These are phyloP conservation scores for Mythimna lalbum DNA, from an alignment of 2,888 invertebrate species.

Conservation along the genomic window DNA sequence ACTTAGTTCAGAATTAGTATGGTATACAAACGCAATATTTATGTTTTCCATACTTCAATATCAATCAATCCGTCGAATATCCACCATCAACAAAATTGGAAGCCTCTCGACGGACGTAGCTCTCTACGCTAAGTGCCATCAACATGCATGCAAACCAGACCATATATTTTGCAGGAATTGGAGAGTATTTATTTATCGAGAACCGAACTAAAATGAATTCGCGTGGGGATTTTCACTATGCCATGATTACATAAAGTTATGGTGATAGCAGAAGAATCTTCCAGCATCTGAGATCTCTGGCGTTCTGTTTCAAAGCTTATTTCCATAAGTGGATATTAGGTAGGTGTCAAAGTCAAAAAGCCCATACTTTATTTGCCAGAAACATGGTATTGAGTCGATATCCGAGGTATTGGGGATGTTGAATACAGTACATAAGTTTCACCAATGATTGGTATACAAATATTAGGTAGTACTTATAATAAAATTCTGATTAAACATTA, in stretches of 20 bases:
- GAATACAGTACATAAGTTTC: no score
- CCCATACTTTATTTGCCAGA: no score
- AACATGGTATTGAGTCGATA: no score
- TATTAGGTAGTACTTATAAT: no score
- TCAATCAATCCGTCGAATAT: slow-evolving; percentile 19
- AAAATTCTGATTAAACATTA: no score
- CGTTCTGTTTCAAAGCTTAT: no score
- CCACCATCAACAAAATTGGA: slow-evolving; percentile 35
- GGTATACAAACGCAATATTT: neutral
- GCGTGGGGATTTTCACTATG: neutral
- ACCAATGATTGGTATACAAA: no score
- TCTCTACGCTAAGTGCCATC: slow-evolving; percentile 17
- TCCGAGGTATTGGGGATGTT: no score
- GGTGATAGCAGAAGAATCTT: neutral
- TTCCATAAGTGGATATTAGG: no score
- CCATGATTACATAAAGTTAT: neutral
- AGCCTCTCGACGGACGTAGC: slow-evolving; percentile 15
- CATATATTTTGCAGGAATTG: slow-evolving; percentile 8
- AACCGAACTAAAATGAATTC: neutral
- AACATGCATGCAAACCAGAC: slow-evolving; percentile 7
- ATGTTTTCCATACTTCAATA: slow-evolving; percentile 14
- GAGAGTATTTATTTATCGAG: slow-evolving; percentile 6
- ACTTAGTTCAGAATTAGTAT: neutral
- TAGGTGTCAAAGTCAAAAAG: no score
- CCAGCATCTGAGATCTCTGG: no score